Conservation (phyloP, 35 echinoderm and acorn worm genomes). For the Ptychodera flava region DNA sequence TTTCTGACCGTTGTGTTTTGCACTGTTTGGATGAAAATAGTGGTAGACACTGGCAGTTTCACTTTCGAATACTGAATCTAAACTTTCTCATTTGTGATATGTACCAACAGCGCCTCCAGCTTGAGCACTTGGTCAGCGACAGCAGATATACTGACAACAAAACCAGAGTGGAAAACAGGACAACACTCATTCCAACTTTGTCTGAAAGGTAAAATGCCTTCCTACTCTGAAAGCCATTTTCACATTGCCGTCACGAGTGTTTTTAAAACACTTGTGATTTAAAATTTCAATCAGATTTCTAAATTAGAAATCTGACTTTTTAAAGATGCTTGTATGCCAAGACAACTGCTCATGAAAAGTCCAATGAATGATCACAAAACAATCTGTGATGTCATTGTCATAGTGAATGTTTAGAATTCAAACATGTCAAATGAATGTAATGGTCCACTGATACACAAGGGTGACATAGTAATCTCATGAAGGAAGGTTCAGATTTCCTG, state of each 20-base stretch:
- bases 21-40: too few relatives aligned
- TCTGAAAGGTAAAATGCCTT: conserved; percentile 43
- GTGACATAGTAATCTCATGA: too few relatives aligned
- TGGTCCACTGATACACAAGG: too few relatives aligned
- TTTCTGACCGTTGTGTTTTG: too few relatives aligned
- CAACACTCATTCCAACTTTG: conserved; percentile 37
- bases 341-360: too few relatives aligned
- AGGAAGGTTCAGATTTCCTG: too few relatives aligned
- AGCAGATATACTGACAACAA: conserved; percentile 39
- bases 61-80: too few relatives aligned
- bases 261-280: not conserved
- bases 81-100: too few relatives aligned
- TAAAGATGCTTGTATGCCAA: not conserved
- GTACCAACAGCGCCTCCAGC: conserved; percentile 23
- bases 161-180: conserved; percentile 54
- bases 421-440: too few relatives aligned
- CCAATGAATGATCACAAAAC: not conserved
- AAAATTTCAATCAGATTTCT: not conserved
- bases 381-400: not conserved
- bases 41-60: too few relatives aligned
- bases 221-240: not conserved
- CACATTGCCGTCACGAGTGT: not conserved
- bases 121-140: conserved; percentile 40
- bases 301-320: not conserved
- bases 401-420: too few relatives aligned